Evolutionary conservation across 2,888 invertebrate species (phyloP).

Genomic region (Tricholauxania praeusta): DNA sequence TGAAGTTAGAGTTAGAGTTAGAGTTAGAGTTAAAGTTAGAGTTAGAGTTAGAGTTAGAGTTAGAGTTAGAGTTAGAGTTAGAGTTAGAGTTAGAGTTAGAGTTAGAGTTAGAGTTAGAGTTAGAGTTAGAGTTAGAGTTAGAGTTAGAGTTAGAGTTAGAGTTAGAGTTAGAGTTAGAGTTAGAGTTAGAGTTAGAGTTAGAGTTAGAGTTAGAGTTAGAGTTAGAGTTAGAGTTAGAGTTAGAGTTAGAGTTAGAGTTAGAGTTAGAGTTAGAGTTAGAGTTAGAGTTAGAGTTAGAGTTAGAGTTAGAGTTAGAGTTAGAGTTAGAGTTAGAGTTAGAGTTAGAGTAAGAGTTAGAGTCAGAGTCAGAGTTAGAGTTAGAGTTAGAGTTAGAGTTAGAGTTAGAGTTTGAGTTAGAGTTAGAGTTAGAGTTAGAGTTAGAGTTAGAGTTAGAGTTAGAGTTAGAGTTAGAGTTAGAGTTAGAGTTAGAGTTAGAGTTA

Average conservation of each 20-base stretch:
- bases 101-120: constrained; percentile 13
- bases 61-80: constrained; percentile 10
- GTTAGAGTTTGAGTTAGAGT: not conserved
- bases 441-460: not conserved
- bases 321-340: no score
- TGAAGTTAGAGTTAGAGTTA: constrained; percentile 6
- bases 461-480: not conserved
- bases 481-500: not conserved
- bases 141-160: constrained; percentile 13
- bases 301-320: no score
- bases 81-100: constrained; percentile 13
- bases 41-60: constrained; percentile 11
- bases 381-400: not conserved
- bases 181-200: constrained; percentile 13
- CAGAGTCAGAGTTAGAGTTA: no score
- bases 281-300: no score
- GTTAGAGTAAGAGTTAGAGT: no score
- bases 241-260: not conserved
- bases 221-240: not conserved
- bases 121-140: constrained; percentile 10
- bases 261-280: no score
- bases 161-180: constrained; percentile 11
- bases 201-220: constrained; percentile 10
- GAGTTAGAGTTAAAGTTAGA: no score
- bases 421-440: not conserved